Base-by-base conservation (phyloP, 2,797 vertebrate genomes). In the Pipistrellus pipistrellus region DNA sequence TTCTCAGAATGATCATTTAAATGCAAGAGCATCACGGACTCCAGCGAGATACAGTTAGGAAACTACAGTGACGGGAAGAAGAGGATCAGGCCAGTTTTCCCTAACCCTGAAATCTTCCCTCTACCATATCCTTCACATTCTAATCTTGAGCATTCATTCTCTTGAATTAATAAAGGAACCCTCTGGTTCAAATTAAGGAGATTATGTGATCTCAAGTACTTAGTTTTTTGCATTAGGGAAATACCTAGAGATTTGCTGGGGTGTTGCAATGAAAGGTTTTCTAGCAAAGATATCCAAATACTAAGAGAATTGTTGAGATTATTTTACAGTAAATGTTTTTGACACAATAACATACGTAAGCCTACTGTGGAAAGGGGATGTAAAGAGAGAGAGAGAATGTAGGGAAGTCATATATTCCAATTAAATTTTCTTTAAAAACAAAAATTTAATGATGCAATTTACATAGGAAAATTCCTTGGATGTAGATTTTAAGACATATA, bases 381-480 rank as follows among this genome's bases (percentile, higher is more conserved):
- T 72, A 55, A 68, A 75, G 30, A 72, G 64, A 66, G 35, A 48
- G 23, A 76, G 27, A 27, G 27, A 27, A 30, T 17, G 11, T 41
- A 14, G 35, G 10, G 23, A 59, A 92, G 35, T 55, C 57, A 88
- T 83, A 90, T 51, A 85, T 83, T 86, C 72, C 9, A 71, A 87
- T 46, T 80, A 83, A 51, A 41, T 46, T 77, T 95, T 66, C 57
- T 94, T 95, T 55, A 59, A 94, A 94, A 90, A 90, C 3, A 68
- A 46, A 92, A 87, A 88, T 76, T 6, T 86, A 96, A 85, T 72
- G 62, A 48, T 76, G 8, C 20, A 68, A 82, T 90, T 92, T 64
- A 92, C 73, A 62, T 23, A 71, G 10, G 15, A 83, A 96, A 85
- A 41, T 38, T 85, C 12, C 27, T 17, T 32, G 4, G 75, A 35